These are phyloP conservation scores for Nematolebias whitei DNA, from an alignment of 2,113 vertebrate genomes.

Conservation along the genomic window DNA sequence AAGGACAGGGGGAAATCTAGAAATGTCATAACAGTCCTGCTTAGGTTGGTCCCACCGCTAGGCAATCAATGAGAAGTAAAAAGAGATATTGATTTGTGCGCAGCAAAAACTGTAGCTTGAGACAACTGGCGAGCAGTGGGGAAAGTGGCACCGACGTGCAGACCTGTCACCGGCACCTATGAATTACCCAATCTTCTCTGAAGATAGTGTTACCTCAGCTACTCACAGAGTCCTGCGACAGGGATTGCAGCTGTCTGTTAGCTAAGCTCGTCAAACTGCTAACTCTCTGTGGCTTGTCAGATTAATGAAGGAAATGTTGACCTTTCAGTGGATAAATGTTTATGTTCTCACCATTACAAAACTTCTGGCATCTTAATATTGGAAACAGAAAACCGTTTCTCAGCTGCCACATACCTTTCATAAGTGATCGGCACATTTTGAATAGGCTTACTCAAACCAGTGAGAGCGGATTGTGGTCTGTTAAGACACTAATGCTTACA, in stretches of 20 bases:
- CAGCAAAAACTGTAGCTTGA: conserved; percentile 82
- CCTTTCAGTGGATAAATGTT: conserved; percentile 69
- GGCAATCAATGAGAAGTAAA: conserved; percentile 86
- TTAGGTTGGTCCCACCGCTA: conserved; percentile 82
- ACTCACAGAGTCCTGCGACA: conserved; percentile 59
- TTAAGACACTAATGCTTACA: conserved; percentile 41
- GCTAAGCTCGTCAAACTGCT: conserved; percentile 63
- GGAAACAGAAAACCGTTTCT: conserved; percentile 48
- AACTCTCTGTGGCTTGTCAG: conserved; percentile 63
- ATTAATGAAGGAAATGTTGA: conserved; percentile 78
- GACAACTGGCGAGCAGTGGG: conserved; percentile 71
- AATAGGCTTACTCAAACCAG: conserved; percentile 28
- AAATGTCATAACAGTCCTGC: conserved; percentile 87
- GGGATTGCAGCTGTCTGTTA: conserved; percentile 74
- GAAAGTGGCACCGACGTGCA: conserved; percentile 74
- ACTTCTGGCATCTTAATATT: conserved; percentile 56
- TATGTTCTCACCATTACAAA: conserved; percentile 67
- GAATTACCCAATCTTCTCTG: conserved; percentile 77
- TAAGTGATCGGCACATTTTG: conserved; percentile 49
- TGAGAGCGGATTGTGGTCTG: conserved; percentile 28
- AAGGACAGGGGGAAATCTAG: conserved; percentile 87
- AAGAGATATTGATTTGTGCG: conserved; percentile 83
- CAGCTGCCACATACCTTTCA: conserved; percentile 36
- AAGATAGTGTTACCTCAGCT: conserved; percentile 76
- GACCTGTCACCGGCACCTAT: conserved; percentile 80